Evolutionary conservation across 2,888 invertebrate species (phyloP), one percentile per base, ranked within the genome.

Genomic region (Cosmopolites sordidus): DNA sequence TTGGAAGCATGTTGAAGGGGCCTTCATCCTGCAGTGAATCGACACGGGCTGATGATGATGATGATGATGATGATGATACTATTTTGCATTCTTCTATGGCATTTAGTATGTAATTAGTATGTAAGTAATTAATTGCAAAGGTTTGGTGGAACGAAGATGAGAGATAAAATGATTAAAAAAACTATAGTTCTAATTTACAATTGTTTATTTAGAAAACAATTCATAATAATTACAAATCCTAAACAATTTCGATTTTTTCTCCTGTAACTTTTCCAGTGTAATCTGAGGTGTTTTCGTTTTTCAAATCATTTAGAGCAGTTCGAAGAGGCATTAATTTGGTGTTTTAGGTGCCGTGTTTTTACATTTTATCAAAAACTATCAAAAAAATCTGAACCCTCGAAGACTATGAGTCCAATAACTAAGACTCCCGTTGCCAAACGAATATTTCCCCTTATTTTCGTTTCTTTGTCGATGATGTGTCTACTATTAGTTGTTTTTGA

Each of bases 331-430:
- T 57, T 2, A 59, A 61, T 39, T 62, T 64, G n/a, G 58, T 48
- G 15, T 62, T n/a, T n/a, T n/a, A n/a, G n/a, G n/a, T 58, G 6
- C 58, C 78, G 43, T 70, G 70, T n/a, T 62, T 65, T 5, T 66
- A 43, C 16, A 63, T 64, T 33, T 69, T 66, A 43, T 68, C 65
- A 42, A 70, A 70, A 42, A 66, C 60, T 2, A 58, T 63, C 16
- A 70, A 60, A 37, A 63, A 62, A 17, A 64, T 63, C 41, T 56
- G 60, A 22, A 63, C 65, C 17, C 58, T 62, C 43, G 65, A 66
- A 6, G 59, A 52, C 51, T 65, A 66, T 8, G 47, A 44, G 47
- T 68, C 67, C 15, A 64, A 48, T 16, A 56, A 56, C 44, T 65
- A 59, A 9, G 63, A 63, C 30, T 63, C 77, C 50, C 18, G 54